phyloP scores from a whole-genome alignment of 2,888 invertebrate species.

The Sphaerophoria rueppellii region DNA sequence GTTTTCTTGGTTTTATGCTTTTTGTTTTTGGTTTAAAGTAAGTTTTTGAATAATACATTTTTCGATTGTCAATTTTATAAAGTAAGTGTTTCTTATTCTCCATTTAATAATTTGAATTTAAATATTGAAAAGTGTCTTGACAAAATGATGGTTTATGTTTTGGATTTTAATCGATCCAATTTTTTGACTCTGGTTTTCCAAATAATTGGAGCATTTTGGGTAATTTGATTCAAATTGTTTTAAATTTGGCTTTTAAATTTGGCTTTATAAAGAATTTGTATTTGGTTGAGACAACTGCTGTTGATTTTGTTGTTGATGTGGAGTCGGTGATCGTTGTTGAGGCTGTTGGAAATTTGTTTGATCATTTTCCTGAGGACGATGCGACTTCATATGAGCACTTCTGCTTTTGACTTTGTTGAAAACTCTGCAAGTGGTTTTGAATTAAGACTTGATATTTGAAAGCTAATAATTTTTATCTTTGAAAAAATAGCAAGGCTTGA shows the following conservation, averaged over 20 bases:
- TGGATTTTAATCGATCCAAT: constrained; percentile 37
- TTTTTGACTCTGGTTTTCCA: constrained; percentile 51
- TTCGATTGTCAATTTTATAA: constrained; percentile 75
- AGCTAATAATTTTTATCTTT: no score
- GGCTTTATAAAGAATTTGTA: constrained; percentile 67
- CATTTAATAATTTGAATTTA: constrained; percentile 47
- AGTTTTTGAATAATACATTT: constrained; percentile 75
- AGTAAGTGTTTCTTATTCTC: constrained; percentile 47
- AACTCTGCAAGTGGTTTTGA: constrained; percentile 86
- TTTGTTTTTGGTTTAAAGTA: constrained; percentile 55
- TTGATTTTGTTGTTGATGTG: constrained; percentile 56
- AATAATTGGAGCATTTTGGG: constrained; percentile 62
- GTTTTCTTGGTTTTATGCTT: constrained; percentile 74
- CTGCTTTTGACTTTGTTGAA: constrained; percentile 99
- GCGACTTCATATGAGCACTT: constrained; percentile 99
- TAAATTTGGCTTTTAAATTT: constrained; percentile 56
- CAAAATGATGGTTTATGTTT: constrained; percentile 33
- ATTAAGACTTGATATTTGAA: constrained; percentile 77
- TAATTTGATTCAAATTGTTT: constrained; percentile 72
- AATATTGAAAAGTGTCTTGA: constrained; percentile 59
- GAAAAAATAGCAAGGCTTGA: no score
- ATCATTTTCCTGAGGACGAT: constrained; percentile 94
- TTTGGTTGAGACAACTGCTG: constrained; percentile 66
- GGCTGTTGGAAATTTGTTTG: constrained; percentile 76
- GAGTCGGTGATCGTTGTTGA: constrained; percentile 56